Evolutionary conservation across 2,888 invertebrate genomes (phyloP).

Genomic region (Cordilura impudica): DNA sequence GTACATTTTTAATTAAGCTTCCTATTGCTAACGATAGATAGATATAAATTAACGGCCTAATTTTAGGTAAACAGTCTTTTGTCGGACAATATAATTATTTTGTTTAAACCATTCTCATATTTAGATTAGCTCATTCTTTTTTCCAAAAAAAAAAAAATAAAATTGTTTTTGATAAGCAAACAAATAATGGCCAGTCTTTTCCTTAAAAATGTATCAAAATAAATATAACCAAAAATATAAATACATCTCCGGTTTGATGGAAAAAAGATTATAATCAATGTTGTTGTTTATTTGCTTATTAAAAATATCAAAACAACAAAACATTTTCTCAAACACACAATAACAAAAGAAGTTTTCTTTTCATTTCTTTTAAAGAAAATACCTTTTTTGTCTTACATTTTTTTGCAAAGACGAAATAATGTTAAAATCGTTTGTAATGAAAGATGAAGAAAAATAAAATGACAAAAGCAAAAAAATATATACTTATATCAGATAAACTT

Average conservation of each 20-base stretch:
- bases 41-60: too few species aligned
- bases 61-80: too few species aligned
- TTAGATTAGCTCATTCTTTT: too few species aligned
- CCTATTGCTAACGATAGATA: too few species aligned
- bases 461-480: slow-evolving; percentile 29
- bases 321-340: not conserved
- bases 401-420: not conserved
- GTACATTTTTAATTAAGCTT: too few species aligned
- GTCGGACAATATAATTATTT: too few species aligned
- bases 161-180: not conserved
- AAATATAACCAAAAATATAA: not conserved
- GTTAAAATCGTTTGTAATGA: not conserved
- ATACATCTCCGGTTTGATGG: slow-evolving; percentile 24
- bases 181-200: not conserved
- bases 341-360: slow-evolving; percentile 40
- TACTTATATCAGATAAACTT: slow-evolving; percentile 47
- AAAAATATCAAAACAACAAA: not conserved
- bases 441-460: not conserved
- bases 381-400: not conserved
- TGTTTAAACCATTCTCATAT: too few species aligned
- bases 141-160: not conserved
- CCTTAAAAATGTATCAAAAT: not conserved
- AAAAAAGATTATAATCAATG: slow-evolving; percentile 40
- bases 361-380: slow-evolving; percentile 22
- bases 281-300: slow-evolving; percentile 12